Evolutionary conservation across 2,888 invertebrate species (phyloP).

Genomic region (Cordilura impudica): DNA sequence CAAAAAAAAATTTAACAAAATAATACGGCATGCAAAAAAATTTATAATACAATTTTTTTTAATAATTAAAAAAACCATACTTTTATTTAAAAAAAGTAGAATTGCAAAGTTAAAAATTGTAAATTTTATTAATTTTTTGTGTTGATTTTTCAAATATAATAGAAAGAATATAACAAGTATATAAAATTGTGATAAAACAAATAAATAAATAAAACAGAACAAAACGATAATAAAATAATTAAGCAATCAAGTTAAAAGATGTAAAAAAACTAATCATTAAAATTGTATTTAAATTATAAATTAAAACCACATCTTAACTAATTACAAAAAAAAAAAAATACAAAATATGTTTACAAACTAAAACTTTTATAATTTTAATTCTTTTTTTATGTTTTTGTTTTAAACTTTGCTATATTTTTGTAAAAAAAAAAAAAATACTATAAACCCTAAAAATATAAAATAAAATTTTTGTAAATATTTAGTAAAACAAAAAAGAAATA

Average conservation of each 20-base stretch:
- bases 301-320: no score
- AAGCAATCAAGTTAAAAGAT: neutral
- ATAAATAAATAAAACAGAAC: neutral
- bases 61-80: slow-evolving; percentile 58
- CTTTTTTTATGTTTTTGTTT: neutral
- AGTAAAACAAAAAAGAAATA: neutral
- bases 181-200: slow-evolving; percentile 68
- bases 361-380: neutral
- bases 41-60: neutral
- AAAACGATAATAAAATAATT: neutral
- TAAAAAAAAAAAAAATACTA: slow-evolving; percentile 31
- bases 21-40: slow-evolving; percentile 27
- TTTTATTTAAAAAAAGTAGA: slow-evolving; percentile 60
- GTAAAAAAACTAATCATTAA: slow-evolving; percentile 63
- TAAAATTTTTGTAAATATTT: neutral
- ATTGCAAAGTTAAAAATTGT: slow-evolving; percentile 11
- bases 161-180: neutral
- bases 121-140: slow-evolving; percentile 26
- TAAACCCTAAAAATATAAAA: neutral
- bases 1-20: neutral
- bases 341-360: neutral
- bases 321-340: neutral
- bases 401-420: slow-evolving; percentile 58
- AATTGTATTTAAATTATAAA: slow-evolving; percentile 40
- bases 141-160: slow-evolving; percentile 10